phyloP scores from a whole-genome alignment of 92 coral and sea anemone genomes.

The Hydrozoanthus gracilis region DNA sequence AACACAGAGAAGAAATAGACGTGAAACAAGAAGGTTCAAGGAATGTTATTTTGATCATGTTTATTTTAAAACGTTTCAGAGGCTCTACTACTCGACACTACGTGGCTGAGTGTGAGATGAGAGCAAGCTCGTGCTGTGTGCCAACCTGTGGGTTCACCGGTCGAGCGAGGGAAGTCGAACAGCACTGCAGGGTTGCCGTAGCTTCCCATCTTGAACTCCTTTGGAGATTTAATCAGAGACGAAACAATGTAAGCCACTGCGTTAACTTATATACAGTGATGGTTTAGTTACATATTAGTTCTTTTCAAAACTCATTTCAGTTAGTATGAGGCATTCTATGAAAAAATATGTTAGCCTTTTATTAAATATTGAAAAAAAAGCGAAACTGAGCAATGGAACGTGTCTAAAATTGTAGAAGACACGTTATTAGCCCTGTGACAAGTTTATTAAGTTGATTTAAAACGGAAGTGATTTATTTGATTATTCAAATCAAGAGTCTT shows the following conservation, averaged over 20 bases:
- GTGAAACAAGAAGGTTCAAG: neutral
- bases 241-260: constrained; percentile 7
- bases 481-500: neutral
- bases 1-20: no score
- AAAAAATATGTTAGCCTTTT: neutral
- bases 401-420: neutral
- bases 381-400: neutral
- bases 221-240: neutral
- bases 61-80: neutral
- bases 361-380: neutral
- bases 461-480: neutral
- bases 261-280: neutral
- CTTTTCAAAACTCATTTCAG: neutral
- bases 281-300: neutral
- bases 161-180: neutral
- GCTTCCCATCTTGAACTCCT: neutral
- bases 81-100: neutral
- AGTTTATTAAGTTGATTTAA: neutral
- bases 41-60: neutral
- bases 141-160: neutral
- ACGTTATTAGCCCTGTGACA: neutral
- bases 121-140: neutral
- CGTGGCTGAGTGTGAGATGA: constrained; percentile 2
- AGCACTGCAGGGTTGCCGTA: neutral
- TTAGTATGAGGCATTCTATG: neutral